phyloP scores from a whole-genome alignment of 2,888 invertebrate species.

The Andrena minutula region DNA sequence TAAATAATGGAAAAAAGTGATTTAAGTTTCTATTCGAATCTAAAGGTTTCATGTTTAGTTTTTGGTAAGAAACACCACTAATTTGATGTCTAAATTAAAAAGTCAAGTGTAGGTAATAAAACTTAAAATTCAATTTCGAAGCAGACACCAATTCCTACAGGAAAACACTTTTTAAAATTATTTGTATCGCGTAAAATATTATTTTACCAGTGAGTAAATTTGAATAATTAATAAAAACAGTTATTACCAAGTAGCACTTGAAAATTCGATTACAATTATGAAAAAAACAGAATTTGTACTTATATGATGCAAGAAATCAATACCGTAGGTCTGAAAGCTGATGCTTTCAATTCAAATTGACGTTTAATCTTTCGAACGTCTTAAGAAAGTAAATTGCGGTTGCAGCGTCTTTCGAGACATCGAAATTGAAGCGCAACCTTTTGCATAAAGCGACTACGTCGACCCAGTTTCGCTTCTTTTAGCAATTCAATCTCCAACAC shows the following conservation, averaged over 20 bases:
- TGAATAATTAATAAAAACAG: background rate
- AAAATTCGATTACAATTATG: too few species aligned
- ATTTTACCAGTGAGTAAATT: background rate
- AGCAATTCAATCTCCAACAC: constrained; percentile 40
- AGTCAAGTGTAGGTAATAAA: too few species aligned
- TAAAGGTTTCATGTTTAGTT: background rate
- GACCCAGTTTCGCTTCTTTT: constrained; percentile 33
- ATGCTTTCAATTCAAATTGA: background rate
- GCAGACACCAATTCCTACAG: background rate
- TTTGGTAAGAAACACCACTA: too few species aligned
- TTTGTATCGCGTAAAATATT: too few species aligned
- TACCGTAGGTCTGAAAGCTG: background rate
- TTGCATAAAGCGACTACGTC: constrained; percentile 1
- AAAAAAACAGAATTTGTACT: background rate
- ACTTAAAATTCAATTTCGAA: background rate
- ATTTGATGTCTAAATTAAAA: too few species aligned
- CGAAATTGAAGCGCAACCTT: constrained; percentile 4
- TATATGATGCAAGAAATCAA: background rate
- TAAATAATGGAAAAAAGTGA: background rate
- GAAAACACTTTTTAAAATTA: background rate
- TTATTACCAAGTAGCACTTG: background rate
- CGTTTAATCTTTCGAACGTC: background rate
- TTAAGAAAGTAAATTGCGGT: background rate
- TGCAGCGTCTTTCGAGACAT: background rate
- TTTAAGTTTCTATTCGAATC: background rate